A percentile compares a stretch with the other conserved stretches of the same genome.
phyloP scores from a whole-genome alignment of 2,113 vertebrate genomes.

The Candoia aspera region DNA sequence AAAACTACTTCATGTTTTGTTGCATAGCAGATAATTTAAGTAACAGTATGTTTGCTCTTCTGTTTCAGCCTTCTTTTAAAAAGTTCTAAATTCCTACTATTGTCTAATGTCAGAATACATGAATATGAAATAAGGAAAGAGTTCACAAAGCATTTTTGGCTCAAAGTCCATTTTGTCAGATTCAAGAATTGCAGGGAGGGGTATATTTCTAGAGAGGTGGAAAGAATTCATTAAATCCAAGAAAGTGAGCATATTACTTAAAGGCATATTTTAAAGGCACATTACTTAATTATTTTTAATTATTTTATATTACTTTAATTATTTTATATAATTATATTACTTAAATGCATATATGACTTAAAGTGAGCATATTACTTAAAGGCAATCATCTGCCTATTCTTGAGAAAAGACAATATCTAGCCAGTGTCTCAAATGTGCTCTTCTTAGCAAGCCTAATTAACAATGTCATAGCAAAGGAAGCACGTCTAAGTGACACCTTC shows the following conservation, averaged over 20 bases:
- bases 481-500: neutral
- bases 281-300: too few relatives aligned
- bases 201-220: neutral
- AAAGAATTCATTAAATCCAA: neutral
- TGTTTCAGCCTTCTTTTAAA: slow-evolving; percentile 47
- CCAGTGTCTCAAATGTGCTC: neutral
- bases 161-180: neutral
- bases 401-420: neutral
- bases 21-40: slow-evolving; percentile 17
- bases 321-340: too few relatives aligned
- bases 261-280: neutral
- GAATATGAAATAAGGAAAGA: neutral
- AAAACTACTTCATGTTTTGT: slow-evolving; percentile 38
- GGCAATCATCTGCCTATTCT: neutral
- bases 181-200: neutral
- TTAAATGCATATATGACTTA: too few relatives aligned
- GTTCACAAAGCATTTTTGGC: neutral
- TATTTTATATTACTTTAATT: too few relatives aligned
- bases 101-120: slow-evolving; percentile 7
- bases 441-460: neutral
- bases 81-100: slow-evolving; percentile 22
- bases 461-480: neutral
- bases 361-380: neutral
- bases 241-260: neutral
- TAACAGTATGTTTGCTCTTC: slow-evolving; percentile 36